phyloP scores from a whole-genome alignment of 2,888 invertebrate species.

The Drosophila paucipuncta region DNA sequence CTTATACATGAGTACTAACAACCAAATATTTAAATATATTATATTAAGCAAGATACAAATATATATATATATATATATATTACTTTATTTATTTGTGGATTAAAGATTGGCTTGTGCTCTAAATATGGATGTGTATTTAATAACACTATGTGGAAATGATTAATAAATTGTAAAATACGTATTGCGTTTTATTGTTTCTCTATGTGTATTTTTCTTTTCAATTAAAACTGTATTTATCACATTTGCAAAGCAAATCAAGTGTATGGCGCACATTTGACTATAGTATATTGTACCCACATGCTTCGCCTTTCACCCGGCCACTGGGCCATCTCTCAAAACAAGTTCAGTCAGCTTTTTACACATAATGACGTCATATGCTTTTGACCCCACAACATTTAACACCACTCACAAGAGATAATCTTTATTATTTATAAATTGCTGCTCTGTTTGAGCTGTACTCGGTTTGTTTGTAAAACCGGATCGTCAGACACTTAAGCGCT shows the following conservation, averaged over 20 bases:
- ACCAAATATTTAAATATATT: conserved; percentile 32
- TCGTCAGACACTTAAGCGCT: conserved; percentile 52
- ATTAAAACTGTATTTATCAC: neutral
- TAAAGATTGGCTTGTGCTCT: neutral
- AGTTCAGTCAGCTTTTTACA: conserved; percentile 7
- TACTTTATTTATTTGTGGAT: neutral
- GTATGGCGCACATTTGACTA: neutral
- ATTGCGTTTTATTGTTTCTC: neutral
- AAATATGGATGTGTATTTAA: neutral
- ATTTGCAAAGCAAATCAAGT: neutral
- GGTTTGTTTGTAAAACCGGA: conserved; percentile 55
- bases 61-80: neutral
- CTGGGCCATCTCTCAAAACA: conserved; percentile 40
- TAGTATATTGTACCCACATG: conserved; percentile 8
- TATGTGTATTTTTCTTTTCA: neutral
- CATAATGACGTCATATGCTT: conserved; percentile 65
- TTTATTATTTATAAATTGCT: conserved; percentile 53
- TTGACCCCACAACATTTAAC: conserved; percentile 75
- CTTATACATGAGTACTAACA: conserved; percentile 18
- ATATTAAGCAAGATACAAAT: neutral
- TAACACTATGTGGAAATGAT: neutral
- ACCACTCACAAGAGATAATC: conserved; percentile 32
- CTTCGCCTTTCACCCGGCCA: conserved; percentile 38
- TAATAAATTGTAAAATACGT: neutral
- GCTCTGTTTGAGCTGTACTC: conserved; percentile 39